Percentiles rank a stretch among this genome's conserved stretches.
Conservation (phyloP, 2,888 invertebrate genomes). For the Nephrotoma flavescens region DNA sequence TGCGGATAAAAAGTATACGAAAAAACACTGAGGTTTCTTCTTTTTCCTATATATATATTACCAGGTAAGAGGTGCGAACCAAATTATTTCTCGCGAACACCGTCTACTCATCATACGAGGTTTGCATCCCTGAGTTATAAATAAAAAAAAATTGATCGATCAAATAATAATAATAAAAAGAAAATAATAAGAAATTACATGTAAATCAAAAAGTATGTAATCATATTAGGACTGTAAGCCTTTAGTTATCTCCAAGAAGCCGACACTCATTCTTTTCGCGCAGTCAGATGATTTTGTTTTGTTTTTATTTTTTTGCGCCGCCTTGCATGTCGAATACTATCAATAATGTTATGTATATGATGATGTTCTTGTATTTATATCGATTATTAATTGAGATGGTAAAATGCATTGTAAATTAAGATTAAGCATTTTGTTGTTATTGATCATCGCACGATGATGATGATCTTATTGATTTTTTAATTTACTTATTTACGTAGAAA, state of each 20-base stretch:
- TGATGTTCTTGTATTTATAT: background rate
- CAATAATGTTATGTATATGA: background rate
- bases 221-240: slow-evolving; percentile 28
- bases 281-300: background rate
- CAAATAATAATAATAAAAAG: background rate
- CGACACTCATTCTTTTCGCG: slow-evolving; percentile 11
- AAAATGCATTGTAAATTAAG: background rate
- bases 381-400: background rate
- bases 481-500: background rate
- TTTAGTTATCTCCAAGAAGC: slow-evolving; percentile 26
- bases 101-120: background rate
- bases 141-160: background rate
- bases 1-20: background rate
- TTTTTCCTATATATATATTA: background rate
- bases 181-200: background rate
- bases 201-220: slow-evolving; percentile 34
- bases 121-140: background rate
- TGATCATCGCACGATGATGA: background rate
- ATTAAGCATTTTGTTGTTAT: background rate
- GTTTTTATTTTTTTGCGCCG: background rate
- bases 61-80: background rate
- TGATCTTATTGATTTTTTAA: background rate
- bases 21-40: background rate
- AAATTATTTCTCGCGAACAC: background rate
- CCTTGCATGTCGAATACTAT: background rate